Evolutionary conservation across 1,140 invertebrate genomes (phyloP).

Genomic region (Dreissena polymorpha): DNA sequence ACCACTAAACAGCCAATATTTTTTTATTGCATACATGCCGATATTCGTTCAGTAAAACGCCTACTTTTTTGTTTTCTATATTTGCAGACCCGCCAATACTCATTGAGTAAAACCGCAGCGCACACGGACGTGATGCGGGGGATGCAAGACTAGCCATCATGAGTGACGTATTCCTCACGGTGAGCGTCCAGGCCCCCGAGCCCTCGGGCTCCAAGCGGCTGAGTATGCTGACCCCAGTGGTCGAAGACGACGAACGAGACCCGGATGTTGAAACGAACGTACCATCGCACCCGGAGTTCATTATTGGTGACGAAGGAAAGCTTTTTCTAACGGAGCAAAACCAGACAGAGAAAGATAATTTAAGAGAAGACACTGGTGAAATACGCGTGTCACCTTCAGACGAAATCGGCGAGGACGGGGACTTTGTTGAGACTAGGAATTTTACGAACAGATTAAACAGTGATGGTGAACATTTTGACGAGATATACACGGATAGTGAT

Average conservation of each 20-base stretch:
- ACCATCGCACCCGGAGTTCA: slow-evolving; percentile 52
- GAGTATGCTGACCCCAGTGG: slow-evolving; percentile 56
- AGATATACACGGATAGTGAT: slow-evolving; percentile 47
- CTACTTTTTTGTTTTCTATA: too few species aligned
- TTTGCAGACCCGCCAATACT: too few species aligned
- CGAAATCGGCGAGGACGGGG: not conserved
- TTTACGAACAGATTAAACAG: slow-evolving; percentile 14
- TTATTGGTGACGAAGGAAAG: slow-evolving; percentile 28
- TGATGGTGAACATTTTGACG: slow-evolving; percentile 55
- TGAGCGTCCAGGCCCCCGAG: slow-evolving; percentile 32
- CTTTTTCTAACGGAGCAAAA: slow-evolving; percentile 41
- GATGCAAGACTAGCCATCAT: not conserved
- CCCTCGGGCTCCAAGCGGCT: not conserved
- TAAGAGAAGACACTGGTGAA: not conserved
- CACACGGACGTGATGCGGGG: too few species aligned
- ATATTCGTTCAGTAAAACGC: too few species aligned
- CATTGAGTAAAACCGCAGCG: too few species aligned
- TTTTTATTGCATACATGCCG: too few species aligned
- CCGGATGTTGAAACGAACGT: slow-evolving; percentile 16
- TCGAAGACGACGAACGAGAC: slow-evolving; percentile 59
- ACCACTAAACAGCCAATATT: too few species aligned
- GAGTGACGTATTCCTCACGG: slow-evolving; percentile 42
- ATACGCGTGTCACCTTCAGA: not conserved
- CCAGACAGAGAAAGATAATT: not conserved
- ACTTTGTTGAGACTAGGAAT: slow-evolving; percentile 33